Percentiles rank a stretch among this genome's conserved stretches.
These are phyloP conservation scores for Bradysia coprophila DNA, from an alignment of 1,140 invertebrate genomes.

Conservation along the genomic window DNA sequence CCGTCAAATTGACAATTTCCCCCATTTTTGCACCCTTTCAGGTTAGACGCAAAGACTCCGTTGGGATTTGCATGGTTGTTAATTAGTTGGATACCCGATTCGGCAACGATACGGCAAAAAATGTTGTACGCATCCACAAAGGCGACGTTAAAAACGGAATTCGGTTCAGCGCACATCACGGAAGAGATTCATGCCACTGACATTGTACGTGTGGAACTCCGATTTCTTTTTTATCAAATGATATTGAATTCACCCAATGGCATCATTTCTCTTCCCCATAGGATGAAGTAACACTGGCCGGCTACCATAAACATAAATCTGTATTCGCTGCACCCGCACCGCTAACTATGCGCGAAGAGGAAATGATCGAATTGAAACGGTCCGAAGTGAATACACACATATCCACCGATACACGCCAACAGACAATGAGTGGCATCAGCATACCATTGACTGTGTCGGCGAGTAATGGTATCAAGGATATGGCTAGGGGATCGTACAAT, in stretches of 20 bases:
- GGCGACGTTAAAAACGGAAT: slow-evolving; percentile 92
- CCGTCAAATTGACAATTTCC: no score
- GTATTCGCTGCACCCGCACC: slow-evolving; percentile 68
- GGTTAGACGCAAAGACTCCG: slow-evolving; percentile 61
- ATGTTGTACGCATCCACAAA: slow-evolving; percentile 99
- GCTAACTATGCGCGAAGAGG: slow-evolving; percentile 75
- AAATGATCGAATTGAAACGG: slow-evolving; percentile 60
- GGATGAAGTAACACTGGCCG: slow-evolving; percentile 63
- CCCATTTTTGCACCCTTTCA: no score
- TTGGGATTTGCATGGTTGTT: slow-evolving; percentile 85
- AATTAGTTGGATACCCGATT: slow-evolving; percentile 88
- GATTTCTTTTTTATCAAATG: slow-evolving; percentile 6
- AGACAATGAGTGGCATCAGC: slow-evolving; percentile 76
- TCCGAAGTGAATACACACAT: slow-evolving; percentile 60
- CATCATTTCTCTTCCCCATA: no score
- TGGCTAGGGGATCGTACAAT: slow-evolving; percentile 42
- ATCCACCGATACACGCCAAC: slow-evolving; percentile 68
- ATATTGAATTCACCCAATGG: neutral
- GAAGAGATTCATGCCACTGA: slow-evolving; percentile 80
- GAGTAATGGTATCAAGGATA: slow-evolving; percentile 47
- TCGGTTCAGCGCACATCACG: slow-evolving; percentile 82
- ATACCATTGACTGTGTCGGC: slow-evolving; percentile 83
- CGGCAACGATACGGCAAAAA: slow-evolving; percentile 77
- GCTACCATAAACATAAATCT: slow-evolving; percentile 62
- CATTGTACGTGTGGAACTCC: no score